Conservation (phyloP, 2,113 vertebrate genomes). For the Ceyx cyanopectus region DNA sequence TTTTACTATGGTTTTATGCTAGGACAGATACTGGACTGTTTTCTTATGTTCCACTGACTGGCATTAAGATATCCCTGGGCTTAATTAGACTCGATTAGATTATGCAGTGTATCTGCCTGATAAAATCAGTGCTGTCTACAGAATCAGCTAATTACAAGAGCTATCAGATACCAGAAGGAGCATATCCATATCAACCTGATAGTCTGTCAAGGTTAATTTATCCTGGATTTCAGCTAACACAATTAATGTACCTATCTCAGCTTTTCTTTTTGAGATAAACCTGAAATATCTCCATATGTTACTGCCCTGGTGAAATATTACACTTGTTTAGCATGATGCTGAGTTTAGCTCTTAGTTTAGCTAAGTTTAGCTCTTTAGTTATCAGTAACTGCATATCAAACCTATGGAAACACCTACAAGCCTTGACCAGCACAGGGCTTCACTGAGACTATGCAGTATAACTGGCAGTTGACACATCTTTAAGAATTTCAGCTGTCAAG, state of each 20-base stretch:
- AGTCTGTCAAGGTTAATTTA: not conserved
- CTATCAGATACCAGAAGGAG: not conserved
- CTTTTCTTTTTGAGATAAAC: not conserved
- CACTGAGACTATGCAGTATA: not conserved
- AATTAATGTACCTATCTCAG: not conserved
- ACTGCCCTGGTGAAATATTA: not conserved
- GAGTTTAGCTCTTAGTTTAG: not conserved
- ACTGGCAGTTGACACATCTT: not conserved
- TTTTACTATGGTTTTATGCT: not conserved
- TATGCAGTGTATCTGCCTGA: not conserved
- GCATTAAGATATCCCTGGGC: not conserved
- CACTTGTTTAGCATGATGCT: not conserved
- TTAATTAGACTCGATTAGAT: not conserved
- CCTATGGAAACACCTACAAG: not conserved
- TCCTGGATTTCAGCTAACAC: slow-evolving; percentile 2
- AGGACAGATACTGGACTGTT: not conserved
- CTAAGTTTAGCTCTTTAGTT: not conserved
- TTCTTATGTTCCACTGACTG: not conserved
- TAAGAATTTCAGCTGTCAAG: not conserved
- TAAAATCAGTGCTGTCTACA: not conserved
- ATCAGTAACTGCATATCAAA: not conserved
- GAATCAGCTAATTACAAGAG: not conserved
- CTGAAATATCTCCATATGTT: not conserved
- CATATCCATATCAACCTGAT: not conserved
- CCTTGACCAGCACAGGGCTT: not conserved